These are phyloP conservation scores for Morus bassanus DNA, from an alignment of 2,797 vertebrate genomes.

Conservation along the genomic window DNA sequence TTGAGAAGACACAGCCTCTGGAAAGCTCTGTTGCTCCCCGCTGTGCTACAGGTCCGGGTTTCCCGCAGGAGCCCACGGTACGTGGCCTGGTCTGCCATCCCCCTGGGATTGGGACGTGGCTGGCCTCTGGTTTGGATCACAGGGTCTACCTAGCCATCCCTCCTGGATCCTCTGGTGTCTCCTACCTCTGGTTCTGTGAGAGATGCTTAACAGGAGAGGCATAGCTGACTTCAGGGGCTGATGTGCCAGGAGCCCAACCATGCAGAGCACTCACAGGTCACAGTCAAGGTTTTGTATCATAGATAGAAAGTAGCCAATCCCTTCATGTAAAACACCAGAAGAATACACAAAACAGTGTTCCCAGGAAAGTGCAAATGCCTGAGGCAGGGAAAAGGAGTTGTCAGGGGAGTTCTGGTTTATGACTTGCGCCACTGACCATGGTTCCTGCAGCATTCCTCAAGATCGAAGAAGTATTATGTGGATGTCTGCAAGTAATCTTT, in stretches of 20 bases:
- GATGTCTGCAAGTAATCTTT: neutral
- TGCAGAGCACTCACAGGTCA: fast-evolving
- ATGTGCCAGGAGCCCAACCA: fast-evolving
- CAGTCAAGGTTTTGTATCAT: neutral
- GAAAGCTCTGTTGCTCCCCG: neutral
- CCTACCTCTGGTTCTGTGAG: neutral
- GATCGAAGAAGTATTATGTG: neutral
- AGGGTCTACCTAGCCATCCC: neutral
- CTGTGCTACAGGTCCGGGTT: neutral
- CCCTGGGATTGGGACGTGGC: neutral
- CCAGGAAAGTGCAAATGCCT: fast-evolving
- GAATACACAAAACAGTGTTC: neutral
- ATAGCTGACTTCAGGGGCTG: neutral
- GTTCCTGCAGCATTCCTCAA: neutral
- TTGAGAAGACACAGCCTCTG: neutral
- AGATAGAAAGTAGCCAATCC: neutral
- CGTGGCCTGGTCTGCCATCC: fast-evolving
- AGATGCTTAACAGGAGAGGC: neutral
- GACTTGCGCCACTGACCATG: fast-evolving
- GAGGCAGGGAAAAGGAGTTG: neutral
- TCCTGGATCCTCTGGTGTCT: neutral
- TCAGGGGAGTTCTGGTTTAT: neutral
- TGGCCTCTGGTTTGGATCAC: neutral
- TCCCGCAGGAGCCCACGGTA: fast-evolving
- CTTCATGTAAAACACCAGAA: neutral